Evolutionary conservation across 2,797 vertebrate genomes (phyloP).

Genomic region (Semaprochilodus insignis): DNA sequence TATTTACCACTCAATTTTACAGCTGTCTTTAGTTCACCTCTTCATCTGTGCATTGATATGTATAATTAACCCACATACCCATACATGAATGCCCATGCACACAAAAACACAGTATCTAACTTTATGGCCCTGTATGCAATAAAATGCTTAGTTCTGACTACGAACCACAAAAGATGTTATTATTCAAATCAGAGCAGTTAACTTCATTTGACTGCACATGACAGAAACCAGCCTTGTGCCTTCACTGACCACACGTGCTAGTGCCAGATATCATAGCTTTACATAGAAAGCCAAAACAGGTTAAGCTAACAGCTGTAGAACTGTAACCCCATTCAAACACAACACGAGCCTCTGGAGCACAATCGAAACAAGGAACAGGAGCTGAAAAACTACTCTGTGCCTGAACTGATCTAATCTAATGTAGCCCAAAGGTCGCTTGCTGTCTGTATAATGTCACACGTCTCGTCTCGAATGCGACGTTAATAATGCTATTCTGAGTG

Average conservation of each 20-base stretch:
- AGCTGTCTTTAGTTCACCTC: background rate
- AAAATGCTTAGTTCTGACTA: background rate
- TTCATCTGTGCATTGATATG: background rate
- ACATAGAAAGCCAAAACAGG: constrained; percentile 4
- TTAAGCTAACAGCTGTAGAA: constrained; percentile 4
- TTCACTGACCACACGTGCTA: background rate
- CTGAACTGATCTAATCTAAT: background rate
- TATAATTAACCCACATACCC: background rate
- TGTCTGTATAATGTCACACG: background rate
- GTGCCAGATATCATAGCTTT: constrained; percentile 34
- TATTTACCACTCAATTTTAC: background rate
- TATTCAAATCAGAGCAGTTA: constrained; percentile 40
- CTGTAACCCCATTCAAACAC: background rate
- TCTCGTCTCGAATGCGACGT: background rate
- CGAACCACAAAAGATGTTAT: constrained; percentile 16
- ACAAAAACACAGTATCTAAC: constrained; percentile 13
- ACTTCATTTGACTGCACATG: constrained; percentile 14
- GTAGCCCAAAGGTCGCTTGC: background rate
- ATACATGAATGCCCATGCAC: background rate
- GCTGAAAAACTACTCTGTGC: background rate
- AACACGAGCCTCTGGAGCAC: background rate
- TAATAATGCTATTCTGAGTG: too few species aligned
- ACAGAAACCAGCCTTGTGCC: constrained; percentile 26
- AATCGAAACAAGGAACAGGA: background rate
- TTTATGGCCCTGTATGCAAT: background rate